Evolutionary conservation across 92 coral and sea anemone genomes (phyloP), one percentile per base, ranked within the genome.

Genomic region (Epizoanthus scotinus): DNA sequence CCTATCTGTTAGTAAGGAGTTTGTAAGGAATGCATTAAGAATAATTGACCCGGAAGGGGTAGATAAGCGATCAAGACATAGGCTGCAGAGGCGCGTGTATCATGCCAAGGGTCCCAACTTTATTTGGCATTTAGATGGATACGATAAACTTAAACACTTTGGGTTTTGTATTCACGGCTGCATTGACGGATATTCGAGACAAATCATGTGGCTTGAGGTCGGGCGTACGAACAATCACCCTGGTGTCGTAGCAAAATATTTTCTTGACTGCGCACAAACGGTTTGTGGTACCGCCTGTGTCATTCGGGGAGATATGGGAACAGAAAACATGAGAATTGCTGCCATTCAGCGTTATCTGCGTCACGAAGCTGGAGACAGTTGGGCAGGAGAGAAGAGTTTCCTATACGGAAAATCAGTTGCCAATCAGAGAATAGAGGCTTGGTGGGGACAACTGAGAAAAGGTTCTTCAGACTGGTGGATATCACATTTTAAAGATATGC

Each of bases 41-140:
- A 75, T 77, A 74, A 54, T 84, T 73, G 83, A 84, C 67, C 83
- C 83, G 65, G 87, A 84, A 60, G 87, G 83, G 69, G 87, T 77
- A 19, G 70, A 84, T 42, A 84, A 64, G 70, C 83, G 79, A 49
- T 73, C 78, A 85, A 85, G 67, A 54, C 85, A 89, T 50, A 70
- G 89, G 63, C 84, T 89, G 44, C 87, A 83, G 71, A 85, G 90
- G 78, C 79, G 87, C 36, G 87, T 69, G 70, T 89, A 89, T 80
- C 70, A 84, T 36, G 84, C 89, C 63, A 82, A 86, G 63, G 84
- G 90, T 28, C 85, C 93, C 44, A 89, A 86, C 79, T 89, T 62
- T 84, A 70, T 83, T 70, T 89, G 90, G 93, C 90, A 86, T 83
- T 71, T 86, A 53, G 88, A 89, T 21, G 88, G 93, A 26, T 86